phyloP scores from a whole-genome alignment of 2,888 invertebrate species.

The Trichopria drosophilae region DNA sequence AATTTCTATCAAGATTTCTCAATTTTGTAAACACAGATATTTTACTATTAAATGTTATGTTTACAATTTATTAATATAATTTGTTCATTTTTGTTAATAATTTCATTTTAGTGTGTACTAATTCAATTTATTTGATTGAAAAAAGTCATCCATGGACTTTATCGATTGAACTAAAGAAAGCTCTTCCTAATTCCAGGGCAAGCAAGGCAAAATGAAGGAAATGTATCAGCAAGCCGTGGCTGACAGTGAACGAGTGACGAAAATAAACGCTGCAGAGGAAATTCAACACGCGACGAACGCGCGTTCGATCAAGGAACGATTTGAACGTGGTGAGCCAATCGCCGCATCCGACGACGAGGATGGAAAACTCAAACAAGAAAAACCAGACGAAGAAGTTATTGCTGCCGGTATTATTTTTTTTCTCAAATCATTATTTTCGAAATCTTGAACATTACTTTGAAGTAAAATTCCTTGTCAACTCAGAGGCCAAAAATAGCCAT shows the following conservation, averaged over 20 bases:
- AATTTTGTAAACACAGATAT: no score
- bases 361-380: constrained; percentile 63
- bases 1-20: no score
- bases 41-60: no score
- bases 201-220: constrained; percentile 88
- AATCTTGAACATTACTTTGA: neutral
- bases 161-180: no score
- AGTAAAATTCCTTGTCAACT: neutral
- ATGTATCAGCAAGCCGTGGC: constrained; percentile 89
- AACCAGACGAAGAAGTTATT: constrained; percentile 75
- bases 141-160: no score
- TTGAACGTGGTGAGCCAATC: constrained; percentile 74
- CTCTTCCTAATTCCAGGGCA: no score
- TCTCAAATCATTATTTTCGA: constrained; percentile 2
- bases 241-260: constrained; percentile 69
- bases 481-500: no score
- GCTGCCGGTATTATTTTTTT: constrained; percentile 68
- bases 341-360: constrained; percentile 68
- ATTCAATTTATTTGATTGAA: no score
- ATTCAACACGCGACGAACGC: constrained; percentile 60
- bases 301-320: constrained; percentile 73
- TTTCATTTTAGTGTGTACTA: no score
- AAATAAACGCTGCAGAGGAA: constrained; percentile 55
- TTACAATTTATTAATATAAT: no score
- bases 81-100: no score